Evolutionary conservation across 1,140 invertebrate genomes (phyloP), one percentile per base, ranked within the genome.

Genomic region (Drosophila kepulauana): DNA sequence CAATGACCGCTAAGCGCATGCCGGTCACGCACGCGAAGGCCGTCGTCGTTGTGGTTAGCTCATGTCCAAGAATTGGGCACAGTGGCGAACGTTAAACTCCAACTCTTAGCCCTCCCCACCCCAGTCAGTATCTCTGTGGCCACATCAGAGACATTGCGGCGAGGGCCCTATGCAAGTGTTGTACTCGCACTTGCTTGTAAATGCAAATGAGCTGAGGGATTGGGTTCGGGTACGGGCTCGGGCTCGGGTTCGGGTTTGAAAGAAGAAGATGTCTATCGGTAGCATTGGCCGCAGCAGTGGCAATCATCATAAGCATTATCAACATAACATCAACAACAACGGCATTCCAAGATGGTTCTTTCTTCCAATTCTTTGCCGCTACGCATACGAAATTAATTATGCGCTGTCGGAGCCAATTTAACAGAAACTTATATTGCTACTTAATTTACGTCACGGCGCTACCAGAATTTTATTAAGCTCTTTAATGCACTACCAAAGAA

Each of bases 381-480:
- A 77, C 67, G 85, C 85, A 88, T 88, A 88, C 85, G 68, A 75
- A 88, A 88, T 88, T 88, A 89, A 88, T 88, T 89, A 87, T 87
- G 84, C 79, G 74, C 78, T 88, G 85, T 85, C 85, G 74, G 52
- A 81, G 85, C 64, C 85, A 88, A 85, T 88, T 88, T 84, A 81
- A 78, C 85, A 88, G 71, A 88, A 89, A 89, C 80, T 88, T 87
- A 88, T 88, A 84, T 85, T 85, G 86, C 85, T 85, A 85, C 85
- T 88, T 90, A 88, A 88, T 88, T 88, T 88, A 88, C 84, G 81
- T 89, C 75, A 85, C 85, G 84, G 85, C 84, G 84, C 84, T 88
- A 81, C 81, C 81, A 88, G 81, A 89, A 85, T 52, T 65, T 69
- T 75, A 67, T 70, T 49, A 54, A 68, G 49, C 52, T 63, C 63